phyloP scores from a whole-genome alignment of 2,113 vertebrate species.

The Rhinichthys klamathensis region DNA sequence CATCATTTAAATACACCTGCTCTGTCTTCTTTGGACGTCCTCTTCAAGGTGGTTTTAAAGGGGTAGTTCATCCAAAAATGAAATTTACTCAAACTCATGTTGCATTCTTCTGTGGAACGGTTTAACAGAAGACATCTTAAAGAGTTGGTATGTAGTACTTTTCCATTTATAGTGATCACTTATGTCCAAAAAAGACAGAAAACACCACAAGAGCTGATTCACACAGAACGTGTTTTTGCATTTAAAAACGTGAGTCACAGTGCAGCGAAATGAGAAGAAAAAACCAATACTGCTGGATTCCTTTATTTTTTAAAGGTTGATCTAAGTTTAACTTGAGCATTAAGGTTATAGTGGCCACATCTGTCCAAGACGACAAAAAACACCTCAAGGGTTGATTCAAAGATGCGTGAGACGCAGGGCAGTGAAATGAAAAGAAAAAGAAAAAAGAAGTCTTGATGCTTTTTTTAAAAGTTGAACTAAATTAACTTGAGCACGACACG shows the following conservation, averaged over 20 bases:
- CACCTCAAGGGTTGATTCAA: neutral
- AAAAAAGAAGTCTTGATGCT: too few species aligned
- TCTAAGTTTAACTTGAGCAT: neutral
- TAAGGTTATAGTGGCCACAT: neutral
- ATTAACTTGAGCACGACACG: too few species aligned
- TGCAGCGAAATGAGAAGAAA: neutral
- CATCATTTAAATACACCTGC: neutral
- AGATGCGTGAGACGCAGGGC: neutral
- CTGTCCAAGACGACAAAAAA: neutral
- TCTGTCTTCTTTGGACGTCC: neutral
- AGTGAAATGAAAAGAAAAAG: neutral
- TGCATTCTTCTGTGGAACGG: neutral
- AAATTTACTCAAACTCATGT: neutral
- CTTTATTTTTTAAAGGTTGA: neutral
- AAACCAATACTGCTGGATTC: neutral
- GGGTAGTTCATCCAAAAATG: neutral
- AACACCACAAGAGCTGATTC: neutral
- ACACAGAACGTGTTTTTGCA: neutral
- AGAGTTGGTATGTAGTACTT: neutral
- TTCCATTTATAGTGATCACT: neutral
- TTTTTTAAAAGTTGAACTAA: too few species aligned
- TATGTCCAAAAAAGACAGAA: neutral
- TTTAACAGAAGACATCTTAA: neutral
- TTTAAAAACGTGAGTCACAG: neutral
- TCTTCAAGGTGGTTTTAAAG: conserved; percentile 1